A percentile compares a stretch with the other conserved stretches of the same genome.
phyloP scores from a whole-genome alignment of 2,888 invertebrate species.

The Crematogaster levior region DNA sequence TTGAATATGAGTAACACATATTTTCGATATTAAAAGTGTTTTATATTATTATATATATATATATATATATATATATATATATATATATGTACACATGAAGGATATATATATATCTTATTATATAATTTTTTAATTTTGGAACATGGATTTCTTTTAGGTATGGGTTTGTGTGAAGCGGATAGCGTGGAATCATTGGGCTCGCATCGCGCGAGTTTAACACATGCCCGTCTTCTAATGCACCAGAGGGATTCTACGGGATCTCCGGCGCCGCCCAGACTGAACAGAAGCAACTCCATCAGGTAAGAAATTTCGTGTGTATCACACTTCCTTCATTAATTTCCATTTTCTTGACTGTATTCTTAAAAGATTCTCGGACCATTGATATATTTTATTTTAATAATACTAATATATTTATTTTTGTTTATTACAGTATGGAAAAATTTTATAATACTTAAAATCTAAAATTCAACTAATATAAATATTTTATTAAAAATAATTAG shows the following conservation, averaged over 20 bases:
- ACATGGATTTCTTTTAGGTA: slow-evolving; percentile 73
- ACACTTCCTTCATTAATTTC: slow-evolving; percentile 58
- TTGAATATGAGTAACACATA: too few relatives aligned
- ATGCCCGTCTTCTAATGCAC: slow-evolving; percentile 89
- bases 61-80: too few relatives aligned
- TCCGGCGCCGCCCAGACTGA: slow-evolving; percentile 91
- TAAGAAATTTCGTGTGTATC: slow-evolving; percentile 84
- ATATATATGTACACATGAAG: too few relatives aligned
- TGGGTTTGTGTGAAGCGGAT: slow-evolving; percentile 94
- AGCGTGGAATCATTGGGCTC: slow-evolving; percentile 93
- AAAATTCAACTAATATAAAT: background rate
- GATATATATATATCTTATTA: too few relatives aligned
- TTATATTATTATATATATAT: too few relatives aligned
- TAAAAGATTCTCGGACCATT: background rate
- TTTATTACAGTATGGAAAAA: background rate
- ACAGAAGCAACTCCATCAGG: slow-evolving; percentile 97
- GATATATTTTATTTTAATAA: slow-evolving; percentile 22
- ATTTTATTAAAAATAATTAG: background rate
- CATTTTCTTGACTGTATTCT: background rate
- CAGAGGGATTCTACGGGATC: slow-evolving; percentile 85
- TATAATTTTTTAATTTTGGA: slow-evolving; percentile 26
- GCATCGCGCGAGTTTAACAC: slow-evolving; percentile 92
- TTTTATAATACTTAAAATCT: background rate
- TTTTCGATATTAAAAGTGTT: too few relatives aligned
- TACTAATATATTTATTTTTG: slow-evolving; percentile 2